These are phyloP conservation scores for Drosophila tanythrix DNA, from an alignment of 2,888 invertebrate genomes.

Conservation along the genomic window DNA sequence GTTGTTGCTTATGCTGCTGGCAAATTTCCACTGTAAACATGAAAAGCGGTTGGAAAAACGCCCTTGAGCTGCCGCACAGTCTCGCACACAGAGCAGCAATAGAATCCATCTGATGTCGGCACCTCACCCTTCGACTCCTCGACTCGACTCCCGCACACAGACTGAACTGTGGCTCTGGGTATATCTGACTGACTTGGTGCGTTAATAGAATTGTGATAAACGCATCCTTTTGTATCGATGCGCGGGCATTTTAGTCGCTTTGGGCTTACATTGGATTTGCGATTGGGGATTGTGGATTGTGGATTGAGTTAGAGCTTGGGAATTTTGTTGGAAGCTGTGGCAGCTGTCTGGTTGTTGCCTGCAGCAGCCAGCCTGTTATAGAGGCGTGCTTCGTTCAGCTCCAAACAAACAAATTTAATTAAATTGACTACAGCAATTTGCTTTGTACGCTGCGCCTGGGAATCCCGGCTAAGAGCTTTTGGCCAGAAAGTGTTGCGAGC, in stretches of 20 bases:
- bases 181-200: constrained; percentile 45
- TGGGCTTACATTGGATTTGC: constrained; percentile 61
- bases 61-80: constrained; percentile 45
- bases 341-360: constrained; percentile 24
- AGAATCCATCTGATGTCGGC: constrained; percentile 7
- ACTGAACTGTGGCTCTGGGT: constrained; percentile 1
- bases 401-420: constrained; percentile 76
- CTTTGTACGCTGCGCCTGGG: constrained; percentile 59
- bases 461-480: constrained; percentile 33
- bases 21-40: constrained; percentile 74
- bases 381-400: constrained; percentile 57
- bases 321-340: constrained; percentile 18
- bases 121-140: background rate
- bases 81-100: constrained; percentile 3
- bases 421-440: constrained; percentile 79
- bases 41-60: constrained; percentile 70
- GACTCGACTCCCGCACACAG: background rate
- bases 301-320: constrained; percentile 19
- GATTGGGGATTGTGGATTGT: constrained; percentile 22
- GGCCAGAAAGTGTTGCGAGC: constrained; percentile 36
- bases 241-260: constrained; percentile 58
- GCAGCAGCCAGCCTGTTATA: constrained; percentile 35
- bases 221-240: constrained; percentile 77
- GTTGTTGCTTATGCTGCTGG: constrained; percentile 37
- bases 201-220: constrained; percentile 79